Evolutionary conservation across 2,113 vertebrate species (phyloP), one percentile per base, ranked within the genome.

Genomic region (Onychorhynchus coronatus): DNA sequence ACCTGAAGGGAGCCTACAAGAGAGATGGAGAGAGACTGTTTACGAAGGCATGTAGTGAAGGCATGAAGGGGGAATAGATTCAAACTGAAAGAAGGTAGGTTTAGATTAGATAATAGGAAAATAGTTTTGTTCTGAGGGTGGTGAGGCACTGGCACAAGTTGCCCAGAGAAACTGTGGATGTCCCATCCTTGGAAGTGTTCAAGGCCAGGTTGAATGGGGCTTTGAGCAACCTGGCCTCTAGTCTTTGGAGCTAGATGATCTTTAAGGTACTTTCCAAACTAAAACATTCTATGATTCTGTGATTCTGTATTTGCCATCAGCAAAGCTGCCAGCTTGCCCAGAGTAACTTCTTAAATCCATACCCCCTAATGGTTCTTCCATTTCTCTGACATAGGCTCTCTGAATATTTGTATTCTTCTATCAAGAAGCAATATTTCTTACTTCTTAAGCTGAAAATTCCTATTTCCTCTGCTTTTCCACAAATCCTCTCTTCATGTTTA

Each of bases 351-450:
- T 76, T 73, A 61, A 80, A 56, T 3, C 0, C 1, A 5, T 77
- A 9, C 1, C 4, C 8, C 4, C 6, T 44, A 35, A 11, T 11
- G 11, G 2, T 2, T 68, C 23, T 47, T 85, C 47, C 4, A 5
- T 39, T 88, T 12, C 19, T 73, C 53, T 70, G 30, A 39, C 2
- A 44, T 1, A 70, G 5, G 2, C 1, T 72, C 30, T 55, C 68
- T 70, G 81, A 62, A 50, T 87, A 31, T 62, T 74, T 41, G 35
- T 31, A 49, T 81, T 88, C 8, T 50, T 39, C 24, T 37, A 4
- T 8, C 14, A 68, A 47, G 24, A 46, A 68, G 2, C 9, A 85
- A 2, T 41, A 63, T 68, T 93, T 70, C 44, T 76, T 52, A 41
- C 5, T 65, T 73, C 4, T 67, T 4, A 22, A 35, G 6, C 13